Evolutionary conservation across 2,888 invertebrate species (phyloP), one percentile per base, ranked within the genome.

Genomic region (Electrophaes corylata): DNA sequence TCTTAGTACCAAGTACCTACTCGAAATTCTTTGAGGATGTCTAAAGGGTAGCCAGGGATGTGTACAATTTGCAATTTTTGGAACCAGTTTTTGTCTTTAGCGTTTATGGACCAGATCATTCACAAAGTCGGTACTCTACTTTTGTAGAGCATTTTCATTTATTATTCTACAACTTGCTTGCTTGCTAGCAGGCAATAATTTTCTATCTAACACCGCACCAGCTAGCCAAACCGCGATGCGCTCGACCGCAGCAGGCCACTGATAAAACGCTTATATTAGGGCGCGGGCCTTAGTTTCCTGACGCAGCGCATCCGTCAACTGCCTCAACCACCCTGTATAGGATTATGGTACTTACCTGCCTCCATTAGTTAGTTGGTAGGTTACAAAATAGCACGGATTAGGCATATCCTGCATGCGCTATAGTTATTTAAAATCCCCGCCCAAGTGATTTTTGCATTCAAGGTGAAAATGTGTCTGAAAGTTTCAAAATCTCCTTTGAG

Each of bases 221-320:
- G 49, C 51, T 54, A 47, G 66, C 62, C 56, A 64, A 64, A 65
- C 61, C 64, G 52, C 63, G 54, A 33, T 20, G 26, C 33, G 56
- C 65, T 67, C 65, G 72, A 74, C 78, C 81, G 74, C 82, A 74
- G 43, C 72, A 67, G 59, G 78, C 76, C 84, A 80, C 84, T 90
- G 91, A 91, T 87, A 88, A 87, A 91, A 87, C 83, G 86, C 71
- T 77, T 82, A 86, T 88, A 89, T 90, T 89, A 91, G 80, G 78
- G 80, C 74, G 80, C 78, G 73, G 73, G 46, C 79, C 77, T 76
- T 78, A 75, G 61, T 67, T 60, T 72, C 69, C 74, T 11, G 71
- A 57, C 74, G 72, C 75, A 73, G 54, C 71, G 68, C 78, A 79
- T 87, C 81, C 82, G 82, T 88, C 88, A 65, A 65, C 57, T 39